phyloP scores from a whole-genome alignment of 2,113 vertebrate genomes.

The Eublepharis macularius region DNA sequence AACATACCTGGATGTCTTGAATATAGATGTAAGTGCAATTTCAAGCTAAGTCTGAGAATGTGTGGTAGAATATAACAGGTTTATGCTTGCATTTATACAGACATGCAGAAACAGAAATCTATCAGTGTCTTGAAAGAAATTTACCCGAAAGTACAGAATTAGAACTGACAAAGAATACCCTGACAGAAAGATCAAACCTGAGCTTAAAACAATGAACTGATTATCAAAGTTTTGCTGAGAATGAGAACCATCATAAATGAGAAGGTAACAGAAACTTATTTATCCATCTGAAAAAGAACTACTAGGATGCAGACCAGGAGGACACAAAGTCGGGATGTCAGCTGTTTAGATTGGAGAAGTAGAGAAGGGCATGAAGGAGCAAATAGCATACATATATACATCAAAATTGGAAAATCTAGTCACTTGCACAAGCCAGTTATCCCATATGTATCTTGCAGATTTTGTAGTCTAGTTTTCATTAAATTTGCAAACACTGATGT shows the following conservation, averaged over 20 bases:
- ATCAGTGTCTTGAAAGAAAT: conserved; percentile 10
- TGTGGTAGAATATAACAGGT: background rate
- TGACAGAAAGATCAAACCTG: accelerated
- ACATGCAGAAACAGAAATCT: conserved; percentile 3
- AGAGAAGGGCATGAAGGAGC: background rate
- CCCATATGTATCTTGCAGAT: background rate
- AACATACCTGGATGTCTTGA: background rate
- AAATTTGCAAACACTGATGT: background rate
- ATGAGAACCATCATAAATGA: accelerated
- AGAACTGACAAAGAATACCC: background rate
- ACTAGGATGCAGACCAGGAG: background rate
- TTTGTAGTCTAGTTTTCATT: background rate
- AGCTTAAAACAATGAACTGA: conserved; percentile 19
- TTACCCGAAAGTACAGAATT: background rate
- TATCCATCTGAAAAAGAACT: background rate
- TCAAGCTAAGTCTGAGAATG: background rate
- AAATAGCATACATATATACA: background rate
- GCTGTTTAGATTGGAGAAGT: accelerated
- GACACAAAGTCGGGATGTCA: background rate
- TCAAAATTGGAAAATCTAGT: background rate
- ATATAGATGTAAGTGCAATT: accelerated
- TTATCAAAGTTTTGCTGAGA: background rate
- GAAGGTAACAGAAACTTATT: conserved; percentile 3
- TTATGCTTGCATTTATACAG: background rate
- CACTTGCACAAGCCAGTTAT: background rate